Percentiles rank a stretch among this genome's conserved stretches.
These are phyloP conservation scores for Nomada lathburiana DNA, from an alignment of 2,888 invertebrate genomes.

Conservation along the genomic window DNA sequence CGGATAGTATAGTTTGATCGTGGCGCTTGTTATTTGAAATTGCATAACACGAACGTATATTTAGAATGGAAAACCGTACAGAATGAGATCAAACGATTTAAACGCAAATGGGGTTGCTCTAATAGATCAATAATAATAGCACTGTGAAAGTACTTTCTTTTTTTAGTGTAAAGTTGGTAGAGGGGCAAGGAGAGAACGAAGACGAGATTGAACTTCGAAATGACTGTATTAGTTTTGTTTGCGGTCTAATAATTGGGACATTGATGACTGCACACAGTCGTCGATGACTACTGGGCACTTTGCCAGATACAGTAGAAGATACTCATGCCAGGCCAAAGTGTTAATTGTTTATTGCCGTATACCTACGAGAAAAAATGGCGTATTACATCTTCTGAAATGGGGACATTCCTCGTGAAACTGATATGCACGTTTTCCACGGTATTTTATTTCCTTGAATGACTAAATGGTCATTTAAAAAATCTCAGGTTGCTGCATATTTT, in stretches of 20 bases:
- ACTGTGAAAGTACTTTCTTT: neutral
- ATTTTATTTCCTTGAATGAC: neutral
- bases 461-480: neutral
- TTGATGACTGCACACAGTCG: neutral
- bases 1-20: neutral
- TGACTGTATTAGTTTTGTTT: neutral
- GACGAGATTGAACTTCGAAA: neutral
- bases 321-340: constrained; percentile 51
- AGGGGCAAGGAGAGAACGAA: neutral
- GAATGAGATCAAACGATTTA: neutral
- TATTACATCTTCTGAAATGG: too few species aligned
- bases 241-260: neutral
- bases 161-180: neutral
- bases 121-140: neutral
- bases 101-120: constrained; percentile 7
- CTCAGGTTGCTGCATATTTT: neutral
- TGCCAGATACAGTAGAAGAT: constrained; percentile 55
- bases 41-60: neutral
- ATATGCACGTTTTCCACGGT: neutral
- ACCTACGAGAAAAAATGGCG: neutral
- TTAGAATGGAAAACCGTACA: constrained; percentile 2
- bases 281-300: constrained; percentile 35
- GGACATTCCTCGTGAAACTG: too few species aligned
- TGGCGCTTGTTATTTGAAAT: neutral
- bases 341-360: constrained; percentile 59